Evolutionary conservation across 2,888 invertebrate genomes (phyloP), one percentile per base, ranked within the genome.

Genomic region (Oligia strigilis): DNA sequence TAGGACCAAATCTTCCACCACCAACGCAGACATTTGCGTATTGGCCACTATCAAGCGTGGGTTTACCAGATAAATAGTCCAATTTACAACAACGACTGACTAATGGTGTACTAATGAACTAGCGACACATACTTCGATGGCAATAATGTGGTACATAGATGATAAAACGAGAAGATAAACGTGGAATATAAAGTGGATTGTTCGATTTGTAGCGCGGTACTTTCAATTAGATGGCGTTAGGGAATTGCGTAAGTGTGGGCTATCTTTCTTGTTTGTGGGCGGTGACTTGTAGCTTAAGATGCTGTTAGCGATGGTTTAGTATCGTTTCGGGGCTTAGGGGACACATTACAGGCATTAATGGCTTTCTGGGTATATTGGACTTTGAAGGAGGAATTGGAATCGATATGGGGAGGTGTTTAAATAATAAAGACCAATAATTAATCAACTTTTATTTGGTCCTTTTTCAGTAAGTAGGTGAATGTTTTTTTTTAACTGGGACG

Each of bases 71-170:
- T 94, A 95, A 95, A 95, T 94, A 90, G 92, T 89, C 87, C 94
- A 94, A 95, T 95, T 95, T 95, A 94, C 93, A 92, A 92, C 91
- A 87, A 80, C 87, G 86, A 80, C 92, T 95, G 95, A 96, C 93
- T 95, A 95, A 96, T 95, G 93, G 88, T 78, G 90, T 92, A 92
- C 95, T 95, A 96, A 96, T 95, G 95, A 95, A 95, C 94, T 91
- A 93, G 93, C 93, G 95, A 96, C 95, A 92, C 90, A 88, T 92
- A 92, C 83, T 67, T 71, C 81, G 78, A 89, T 79, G 84, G 87
- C 80, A 85, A 83, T 88, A 88, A 77, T 72, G 83, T 83, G 87
- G 83, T 89, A 88, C 87, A 85, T 73, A 72, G 85, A 86, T 89
- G 85, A 84, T 85, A 83, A 81, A 87, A 82, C 58, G 78, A 69